Percentiles rank a stretch among this genome's conserved stretches.
These are phyloP conservation scores for Ennomos quercinarius DNA, from an alignment of 2,888 invertebrate species.

Conservation along the genomic window DNA sequence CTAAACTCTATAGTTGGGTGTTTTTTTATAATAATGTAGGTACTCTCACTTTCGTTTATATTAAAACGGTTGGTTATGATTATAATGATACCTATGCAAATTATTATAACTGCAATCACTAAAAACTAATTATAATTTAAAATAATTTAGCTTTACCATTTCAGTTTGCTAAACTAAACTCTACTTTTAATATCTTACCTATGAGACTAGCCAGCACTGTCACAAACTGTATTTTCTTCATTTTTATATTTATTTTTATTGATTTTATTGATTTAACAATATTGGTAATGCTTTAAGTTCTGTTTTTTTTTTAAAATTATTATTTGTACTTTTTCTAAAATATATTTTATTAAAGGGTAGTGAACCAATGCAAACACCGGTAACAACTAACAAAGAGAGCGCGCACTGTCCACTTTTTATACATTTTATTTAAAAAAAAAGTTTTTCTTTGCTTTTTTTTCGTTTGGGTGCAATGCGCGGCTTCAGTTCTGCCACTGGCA, in stretches of 20 bases:
- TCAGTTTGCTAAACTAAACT: neutral
- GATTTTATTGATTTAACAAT: neutral
- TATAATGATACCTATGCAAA: no score
- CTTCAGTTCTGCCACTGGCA: constrained; percentile 45
- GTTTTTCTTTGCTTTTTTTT: constrained; percentile 46
- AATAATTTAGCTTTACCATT: no score
- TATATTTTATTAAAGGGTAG: constrained; percentile 39
- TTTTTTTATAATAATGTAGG: no score
- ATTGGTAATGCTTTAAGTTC: constrained; percentile 1
- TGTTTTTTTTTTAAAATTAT: constrained; percentile 4
- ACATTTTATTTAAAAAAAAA: constrained; percentile 52
- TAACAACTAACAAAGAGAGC: constrained; percentile 52
- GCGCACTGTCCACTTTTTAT: constrained; percentile 58
- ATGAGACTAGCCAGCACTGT: constrained; percentile 52
- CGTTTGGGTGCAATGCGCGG: constrained; percentile 42
- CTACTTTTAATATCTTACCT: constrained; percentile 48
- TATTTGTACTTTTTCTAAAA: constrained; percentile 31
- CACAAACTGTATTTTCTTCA: constrained; percentile 44
- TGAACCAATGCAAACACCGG: constrained; percentile 50
- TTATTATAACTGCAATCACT: no score
- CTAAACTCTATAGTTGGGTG: no score
- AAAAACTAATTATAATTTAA: no score
- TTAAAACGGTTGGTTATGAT: no score
- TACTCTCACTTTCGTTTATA: no score
- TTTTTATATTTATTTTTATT: constrained; percentile 47